A percentile compares a stretch with the other conserved stretches of the same genome.
phyloP scores from a whole-genome alignment of 2,888 invertebrate genomes.

The Mythimna pallens region DNA sequence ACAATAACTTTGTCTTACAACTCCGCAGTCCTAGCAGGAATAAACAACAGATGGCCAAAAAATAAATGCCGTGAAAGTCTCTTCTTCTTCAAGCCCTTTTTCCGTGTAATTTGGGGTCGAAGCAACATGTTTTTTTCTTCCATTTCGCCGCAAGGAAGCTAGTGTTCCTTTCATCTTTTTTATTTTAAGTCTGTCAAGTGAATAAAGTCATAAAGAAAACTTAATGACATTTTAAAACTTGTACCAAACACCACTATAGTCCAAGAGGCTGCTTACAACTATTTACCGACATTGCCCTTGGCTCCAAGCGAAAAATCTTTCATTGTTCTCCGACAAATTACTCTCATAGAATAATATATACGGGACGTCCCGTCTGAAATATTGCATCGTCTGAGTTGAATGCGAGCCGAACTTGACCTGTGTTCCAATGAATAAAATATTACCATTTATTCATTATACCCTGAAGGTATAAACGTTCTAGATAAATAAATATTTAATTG shows the following conservation, averaged over 20 bases:
- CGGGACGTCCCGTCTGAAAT: slow-evolving; percentile 67
- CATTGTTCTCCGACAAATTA: slow-evolving; percentile 87
- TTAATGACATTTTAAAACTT: slow-evolving; percentile 53
- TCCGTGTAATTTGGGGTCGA: too few species aligned
- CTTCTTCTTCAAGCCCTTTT: too few species aligned
- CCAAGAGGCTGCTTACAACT: slow-evolving; percentile 75
- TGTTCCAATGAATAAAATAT: slow-evolving; percentile 67
- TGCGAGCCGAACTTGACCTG: slow-evolving; percentile 63
- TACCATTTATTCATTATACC: slow-evolving; percentile 64
- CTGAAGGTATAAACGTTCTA: slow-evolving; percentile 56
- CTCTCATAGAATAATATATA: slow-evolving; percentile 80
- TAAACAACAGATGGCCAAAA: too few species aligned
- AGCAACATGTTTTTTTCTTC: too few species aligned
- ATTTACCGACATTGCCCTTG: slow-evolving; percentile 78
- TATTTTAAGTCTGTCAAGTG: too few species aligned
- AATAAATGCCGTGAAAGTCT: too few species aligned
- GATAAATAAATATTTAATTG: slow-evolving; percentile 63
- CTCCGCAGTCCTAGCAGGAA: too few species aligned
- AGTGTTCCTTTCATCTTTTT: too few species aligned
- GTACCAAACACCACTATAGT: slow-evolving; percentile 66
- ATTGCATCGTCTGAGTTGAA: slow-evolving; percentile 65
- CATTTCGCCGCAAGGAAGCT: too few species aligned
- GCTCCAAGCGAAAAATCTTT: slow-evolving; percentile 85
- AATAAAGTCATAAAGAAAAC: too few species aligned
- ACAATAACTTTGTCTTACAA: too few species aligned